Evolutionary conservation across 2,797 vertebrate species (phyloP).

Genomic region (Mormyrops boulengeri): DNA sequence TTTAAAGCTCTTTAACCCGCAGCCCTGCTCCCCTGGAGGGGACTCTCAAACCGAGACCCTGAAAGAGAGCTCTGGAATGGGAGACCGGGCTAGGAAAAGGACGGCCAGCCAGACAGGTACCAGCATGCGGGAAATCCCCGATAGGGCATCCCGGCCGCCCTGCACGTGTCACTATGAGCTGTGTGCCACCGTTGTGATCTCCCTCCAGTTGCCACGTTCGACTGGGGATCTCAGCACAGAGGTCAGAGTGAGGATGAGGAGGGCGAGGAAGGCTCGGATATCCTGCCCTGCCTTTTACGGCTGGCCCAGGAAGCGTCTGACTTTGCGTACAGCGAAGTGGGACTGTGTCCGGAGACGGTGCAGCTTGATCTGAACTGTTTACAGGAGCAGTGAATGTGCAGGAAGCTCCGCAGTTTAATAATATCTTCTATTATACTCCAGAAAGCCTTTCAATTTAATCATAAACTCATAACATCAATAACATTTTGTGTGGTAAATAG

Average conservation of each 20-base stretch:
- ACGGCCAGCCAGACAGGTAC: slow-evolving; percentile 12
- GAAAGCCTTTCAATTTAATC: background rate
- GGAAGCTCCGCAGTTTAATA: background rate
- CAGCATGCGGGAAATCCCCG: too few species aligned
- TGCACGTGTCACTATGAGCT: background rate
- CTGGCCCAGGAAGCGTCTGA: slow-evolving; percentile 29
- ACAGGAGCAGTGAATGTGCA: background rate
- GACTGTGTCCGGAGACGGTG: slow-evolving; percentile 2
- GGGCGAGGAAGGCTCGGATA: slow-evolving; percentile 17
- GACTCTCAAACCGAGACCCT: background rate
- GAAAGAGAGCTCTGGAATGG: background rate
- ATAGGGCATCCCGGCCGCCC: background rate
- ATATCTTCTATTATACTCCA: background rate
- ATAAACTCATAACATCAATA: background rate
- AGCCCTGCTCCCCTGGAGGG: slow-evolving; percentile 1
- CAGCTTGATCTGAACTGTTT: background rate
- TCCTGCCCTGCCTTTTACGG: slow-evolving; percentile 32
- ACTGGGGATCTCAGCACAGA: background rate
- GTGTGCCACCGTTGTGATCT: background rate
- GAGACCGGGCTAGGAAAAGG: background rate
- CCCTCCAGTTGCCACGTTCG: slow-evolving; percentile 12
- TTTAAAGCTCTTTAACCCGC: slow-evolving; percentile 20
- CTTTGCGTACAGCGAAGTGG: background rate
- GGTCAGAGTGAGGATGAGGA: slow-evolving; percentile 15
- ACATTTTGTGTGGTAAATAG: background rate